Percentiles rank a stretch among this genome's conserved stretches.
These are phyloP conservation scores for Pristionchus fissidentatus DNA, from an alignment of 2,888 invertebrate genomes.

Conservation along the genomic window DNA sequence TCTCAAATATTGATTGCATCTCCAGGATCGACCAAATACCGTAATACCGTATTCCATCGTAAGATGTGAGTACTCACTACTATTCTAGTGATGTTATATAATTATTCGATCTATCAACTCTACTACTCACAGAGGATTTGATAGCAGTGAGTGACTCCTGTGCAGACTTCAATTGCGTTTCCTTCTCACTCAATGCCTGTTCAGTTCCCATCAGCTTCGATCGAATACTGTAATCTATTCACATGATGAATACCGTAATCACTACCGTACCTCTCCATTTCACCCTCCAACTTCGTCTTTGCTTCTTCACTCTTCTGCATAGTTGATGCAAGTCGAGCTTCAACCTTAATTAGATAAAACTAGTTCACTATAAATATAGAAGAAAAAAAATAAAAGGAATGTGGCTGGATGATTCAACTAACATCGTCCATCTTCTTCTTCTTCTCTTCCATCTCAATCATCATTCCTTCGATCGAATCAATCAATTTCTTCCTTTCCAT, in stretches of 20 bases:
- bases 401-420: neutral
- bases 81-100: too few relatives aligned
- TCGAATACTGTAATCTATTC: neutral
- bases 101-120: neutral
- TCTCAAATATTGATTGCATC: too few relatives aligned
- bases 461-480: neutral
- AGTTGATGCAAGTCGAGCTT: neutral
- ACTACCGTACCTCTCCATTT: neutral
- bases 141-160: slow-evolving; percentile 26
- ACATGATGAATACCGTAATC: neutral
- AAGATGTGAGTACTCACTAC: too few relatives aligned
- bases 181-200: slow-evolving; percentile 3
- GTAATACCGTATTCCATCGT: neutral
- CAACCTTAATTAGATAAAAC: neutral
- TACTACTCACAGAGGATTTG: slow-evolving; percentile 21
- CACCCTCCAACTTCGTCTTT: slow-evolving; percentile 3
- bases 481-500: neutral
- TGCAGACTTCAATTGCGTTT: neutral
- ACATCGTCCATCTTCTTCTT: neutral
- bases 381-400: neutral
- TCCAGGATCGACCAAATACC: too few relatives aligned
- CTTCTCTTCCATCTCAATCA: neutral
- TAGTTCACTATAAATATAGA: neutral
- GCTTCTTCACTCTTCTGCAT: slow-evolving; percentile 19
- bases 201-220: neutral